These are phyloP conservation scores for Cataglyphis rosenhaueri DNA, from an alignment of 2,888 invertebrate genomes.

Conservation along the genomic window DNA sequence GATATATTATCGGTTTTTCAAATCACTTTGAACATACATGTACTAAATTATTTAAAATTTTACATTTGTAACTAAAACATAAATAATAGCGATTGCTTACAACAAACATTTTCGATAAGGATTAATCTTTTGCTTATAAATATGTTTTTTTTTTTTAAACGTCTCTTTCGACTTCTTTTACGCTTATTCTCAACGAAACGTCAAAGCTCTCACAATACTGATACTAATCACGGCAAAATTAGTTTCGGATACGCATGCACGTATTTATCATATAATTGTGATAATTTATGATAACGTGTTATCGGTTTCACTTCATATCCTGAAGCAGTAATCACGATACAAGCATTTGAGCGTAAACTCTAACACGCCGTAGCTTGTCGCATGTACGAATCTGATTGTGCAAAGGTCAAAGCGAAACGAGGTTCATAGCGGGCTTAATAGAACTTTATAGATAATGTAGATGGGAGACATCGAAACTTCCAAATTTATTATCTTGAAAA, in stretches of 20 bases:
- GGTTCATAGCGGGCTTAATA: constrained; percentile 62
- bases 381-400: constrained; percentile 54
- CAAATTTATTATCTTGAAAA: constrained; percentile 18
- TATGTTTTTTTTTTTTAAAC: background rate
- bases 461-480: constrained; percentile 34
- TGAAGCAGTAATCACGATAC: background rate
- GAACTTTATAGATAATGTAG: constrained; percentile 64
- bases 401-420: constrained; percentile 63
- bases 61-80: background rate
- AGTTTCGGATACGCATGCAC: background rate
- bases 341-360: background rate
- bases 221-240: background rate
- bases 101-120: background rate
- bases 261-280: background rate
- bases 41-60: background rate
- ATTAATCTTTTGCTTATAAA: background rate
- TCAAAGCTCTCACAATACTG: background rate
- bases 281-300: background rate
- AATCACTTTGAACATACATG: background rate
- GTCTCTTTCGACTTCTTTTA: background rate
- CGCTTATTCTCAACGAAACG: background rate
- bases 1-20: background rate
- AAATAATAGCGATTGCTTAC: background rate
- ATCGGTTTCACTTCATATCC: background rate
- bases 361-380: background rate